phyloP scores from a whole-genome alignment of 2,797 vertebrate genomes.

The Acestrorhynchus altus region DNA sequence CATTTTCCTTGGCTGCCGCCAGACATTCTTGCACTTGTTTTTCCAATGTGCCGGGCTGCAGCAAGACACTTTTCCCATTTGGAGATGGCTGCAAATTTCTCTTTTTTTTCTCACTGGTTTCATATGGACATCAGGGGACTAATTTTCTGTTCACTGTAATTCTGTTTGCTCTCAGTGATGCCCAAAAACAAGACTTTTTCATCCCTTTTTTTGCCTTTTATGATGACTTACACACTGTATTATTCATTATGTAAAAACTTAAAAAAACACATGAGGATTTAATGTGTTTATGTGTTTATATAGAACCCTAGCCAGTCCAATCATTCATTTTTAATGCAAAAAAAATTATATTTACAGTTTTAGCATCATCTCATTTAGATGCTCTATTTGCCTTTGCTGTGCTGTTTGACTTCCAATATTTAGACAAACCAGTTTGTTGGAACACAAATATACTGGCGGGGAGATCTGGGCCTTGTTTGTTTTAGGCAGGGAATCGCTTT shows the following conservation, averaged over 20 bases:
- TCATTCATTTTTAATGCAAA: not conserved
- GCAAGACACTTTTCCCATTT: constrained; percentile 65
- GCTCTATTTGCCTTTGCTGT: constrained; percentile 25
- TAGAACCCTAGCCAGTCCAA: not conserved
- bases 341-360: constrained; percentile 9
- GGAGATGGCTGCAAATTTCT: constrained; percentile 60
- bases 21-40: constrained; percentile 68
- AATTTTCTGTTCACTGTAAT: constrained; percentile 40
- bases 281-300: constrained; percentile 9
- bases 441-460: constrained; percentile 7
- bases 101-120: constrained; percentile 50
- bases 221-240: not conserved
- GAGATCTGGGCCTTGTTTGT: constrained; percentile 49
- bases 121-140: constrained; percentile 59
- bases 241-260: not conserved
- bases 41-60: constrained; percentile 63
- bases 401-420: constrained; percentile 40
- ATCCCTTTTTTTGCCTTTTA: not conserved
- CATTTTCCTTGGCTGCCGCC: constrained; percentile 66
- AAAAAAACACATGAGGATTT: constrained; percentile 3
- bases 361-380: constrained; percentile 16
- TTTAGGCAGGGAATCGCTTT: constrained; percentile 47
- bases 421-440: constrained; percentile 36
- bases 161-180: constrained; percentile 14
- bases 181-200: constrained; percentile 18